Conservation (phyloP, 1,140 invertebrate species). For the Diachasma alloeum region DNA sequence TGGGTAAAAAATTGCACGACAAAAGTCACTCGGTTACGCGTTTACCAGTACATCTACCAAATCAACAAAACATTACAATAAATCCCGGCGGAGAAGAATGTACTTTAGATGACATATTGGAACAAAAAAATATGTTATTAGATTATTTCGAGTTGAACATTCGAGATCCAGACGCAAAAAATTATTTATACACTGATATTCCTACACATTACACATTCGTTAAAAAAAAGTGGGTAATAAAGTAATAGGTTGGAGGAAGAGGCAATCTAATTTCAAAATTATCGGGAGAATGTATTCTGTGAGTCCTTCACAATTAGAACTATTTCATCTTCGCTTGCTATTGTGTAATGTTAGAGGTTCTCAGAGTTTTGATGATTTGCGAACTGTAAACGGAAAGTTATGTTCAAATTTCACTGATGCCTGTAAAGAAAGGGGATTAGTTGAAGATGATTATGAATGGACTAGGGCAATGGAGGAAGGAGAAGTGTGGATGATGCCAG, state of each 20-base stretch:
- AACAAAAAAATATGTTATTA: too few relatives aligned
- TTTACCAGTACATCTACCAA: too few relatives aligned
- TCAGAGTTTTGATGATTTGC: too few relatives aligned
- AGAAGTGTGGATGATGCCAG: constrained; percentile 26
- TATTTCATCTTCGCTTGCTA: too few relatives aligned
- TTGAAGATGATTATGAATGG: too few relatives aligned
- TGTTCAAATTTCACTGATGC: constrained; percentile 6
- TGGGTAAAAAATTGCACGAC: not conserved
- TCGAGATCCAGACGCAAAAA: not conserved
- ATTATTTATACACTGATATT: not conserved
- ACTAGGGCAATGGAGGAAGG: constrained; percentile 17
- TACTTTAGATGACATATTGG: too few relatives aligned
- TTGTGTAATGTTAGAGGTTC: too few relatives aligned
- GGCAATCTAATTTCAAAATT: not conserved
- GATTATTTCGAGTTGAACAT: too few relatives aligned
- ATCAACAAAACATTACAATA: too few relatives aligned
- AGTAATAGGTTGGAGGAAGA: not conserved
- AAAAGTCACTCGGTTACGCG: not conserved
- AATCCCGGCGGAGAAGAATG: too few relatives aligned
- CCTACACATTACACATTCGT: not conserved
- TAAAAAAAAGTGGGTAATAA: not conserved
- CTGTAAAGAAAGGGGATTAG: constrained; percentile 16
- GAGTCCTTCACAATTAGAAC: too few relatives aligned
- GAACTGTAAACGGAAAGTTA: constrained; percentile 17
- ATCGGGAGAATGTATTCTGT: too few relatives aligned